Evolutionary conservation across 2,113 vertebrate genomes (phyloP), one percentile per base, ranked within the genome.

Genomic region (Pseudorhombus dupliciocellatus): DNA sequence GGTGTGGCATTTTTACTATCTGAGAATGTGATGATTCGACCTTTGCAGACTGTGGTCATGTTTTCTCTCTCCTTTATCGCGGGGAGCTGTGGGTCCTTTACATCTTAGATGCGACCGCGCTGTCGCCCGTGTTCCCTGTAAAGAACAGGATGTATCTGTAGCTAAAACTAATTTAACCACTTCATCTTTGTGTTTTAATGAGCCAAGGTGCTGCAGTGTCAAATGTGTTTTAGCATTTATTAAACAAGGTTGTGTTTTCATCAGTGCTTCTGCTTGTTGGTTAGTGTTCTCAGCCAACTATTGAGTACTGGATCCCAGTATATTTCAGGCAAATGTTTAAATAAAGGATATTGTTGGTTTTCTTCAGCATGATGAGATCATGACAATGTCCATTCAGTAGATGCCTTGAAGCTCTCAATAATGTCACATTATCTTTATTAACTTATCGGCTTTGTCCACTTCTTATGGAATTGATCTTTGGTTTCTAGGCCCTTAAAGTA

Each of bases 1-100:
- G 24, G 12, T 31, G 58, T 70, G 70, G 16, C 54, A 59, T 73
- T 81, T 66, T 16, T 40, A 3, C 51, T 25, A 50, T 68, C 48
- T 55, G 60, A 52, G 31, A 56, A 60, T 26, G 63, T 7, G 37
- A 26, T 2, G 11, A 25, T 9, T 22, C 63, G 67, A 73, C 73
- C 72, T 77, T 52, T 72, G 9, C 18, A 52, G 26, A 63, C 6
- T 58, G 64, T 40, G 40, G 37, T 24, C n/a, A 50, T 68, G 57
- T 59, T 28, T 51, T 12, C 20, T 37, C 40, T 44, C 8, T 15
- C 7, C 11, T 21, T 42, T 69, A 64, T 67, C 62, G 80, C 21
- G n/a, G 59, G 20, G 25, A 58, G 11, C 53, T 42, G 20, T 48
- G 24, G 24, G 5, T 21, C 16, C 14, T 37, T 18, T 7, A 25